phyloP scores from a whole-genome alignment of 2,888 invertebrate genomes.

The Drosophila diplacantha region DNA sequence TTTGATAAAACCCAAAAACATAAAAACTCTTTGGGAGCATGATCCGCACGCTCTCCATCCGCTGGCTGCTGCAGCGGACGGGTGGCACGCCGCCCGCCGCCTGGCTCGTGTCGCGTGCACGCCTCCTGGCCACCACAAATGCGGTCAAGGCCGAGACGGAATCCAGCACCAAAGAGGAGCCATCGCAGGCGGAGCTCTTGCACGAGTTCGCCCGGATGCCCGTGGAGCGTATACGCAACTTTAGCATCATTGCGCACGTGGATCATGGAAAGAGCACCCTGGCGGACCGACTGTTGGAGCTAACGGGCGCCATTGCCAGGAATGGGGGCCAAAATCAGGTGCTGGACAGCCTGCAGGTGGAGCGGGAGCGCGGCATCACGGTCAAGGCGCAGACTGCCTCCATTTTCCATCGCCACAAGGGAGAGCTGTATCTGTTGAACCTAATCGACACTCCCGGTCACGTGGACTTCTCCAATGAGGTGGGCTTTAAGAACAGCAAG shows the following conservation, averaged over 20 bases:
- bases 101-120: conserved; percentile 10
- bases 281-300: conserved; percentile 95
- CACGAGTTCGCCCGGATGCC: conserved; percentile 65
- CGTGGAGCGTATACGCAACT: conserved; percentile 85
- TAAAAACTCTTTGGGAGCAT: background rate
- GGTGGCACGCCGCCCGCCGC: background rate
- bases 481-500: conserved; percentile 72
- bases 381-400: conserved; percentile 98
- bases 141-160: conserved; percentile 28
- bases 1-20: background rate
- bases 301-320: conserved; percentile 88
- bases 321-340: conserved; percentile 84
- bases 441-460: conserved; percentile 99
- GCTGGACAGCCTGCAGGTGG: conserved; percentile 89
- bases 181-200: conserved; percentile 41
- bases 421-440: conserved; percentile 89
- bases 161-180: conserved; percentile 3
- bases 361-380: conserved; percentile 97
- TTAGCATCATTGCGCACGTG: conserved; percentile 99
- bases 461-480: conserved; percentile 98
- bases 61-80: conserved; percentile 14
- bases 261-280: conserved; percentile 99
- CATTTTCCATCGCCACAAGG: conserved; percentile 84
- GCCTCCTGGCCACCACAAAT: conserved; percentile 14
- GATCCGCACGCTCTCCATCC: conserved; percentile 16